Conservation (phyloP, 92 coral and sea anemone species). For the Metridium senile region DNA sequence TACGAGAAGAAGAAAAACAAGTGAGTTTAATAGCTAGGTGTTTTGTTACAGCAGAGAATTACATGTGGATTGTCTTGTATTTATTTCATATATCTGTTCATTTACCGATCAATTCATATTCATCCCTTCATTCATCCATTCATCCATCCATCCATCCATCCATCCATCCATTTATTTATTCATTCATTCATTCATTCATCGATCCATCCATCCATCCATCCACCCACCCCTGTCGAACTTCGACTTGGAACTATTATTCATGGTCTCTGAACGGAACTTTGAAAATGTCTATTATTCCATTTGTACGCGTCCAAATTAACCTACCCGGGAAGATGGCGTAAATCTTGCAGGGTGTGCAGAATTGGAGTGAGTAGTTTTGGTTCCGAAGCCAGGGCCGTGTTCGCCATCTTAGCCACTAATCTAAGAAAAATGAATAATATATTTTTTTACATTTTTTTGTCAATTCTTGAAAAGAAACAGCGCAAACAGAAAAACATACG, state of each 20-base stretch:
- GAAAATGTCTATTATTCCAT: background rate
- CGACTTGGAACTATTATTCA: too few species aligned
- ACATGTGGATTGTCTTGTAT: background rate
- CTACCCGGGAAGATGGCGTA: slow-evolving; percentile 38
- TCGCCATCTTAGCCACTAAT: background rate
- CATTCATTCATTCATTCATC: slow-evolving; percentile 10
- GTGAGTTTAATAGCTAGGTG: too few species aligned
- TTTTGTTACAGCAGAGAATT: too few species aligned
- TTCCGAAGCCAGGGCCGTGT: slow-evolving; percentile 17
- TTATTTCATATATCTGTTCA: background rate
- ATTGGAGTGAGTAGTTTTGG: slow-evolving; percentile 20
- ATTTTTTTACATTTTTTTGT: background rate
- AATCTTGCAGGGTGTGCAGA: slow-evolving; percentile 25
- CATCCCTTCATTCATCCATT: background rate
- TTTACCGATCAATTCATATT: background rate
- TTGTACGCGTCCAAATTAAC: background rate
- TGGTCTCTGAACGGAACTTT: background rate
- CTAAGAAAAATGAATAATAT: background rate
- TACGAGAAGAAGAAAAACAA: slow-evolving; percentile 6
- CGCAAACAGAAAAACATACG: background rate
- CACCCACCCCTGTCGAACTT: background rate
- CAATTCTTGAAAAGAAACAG: background rate
- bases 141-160: background rate
- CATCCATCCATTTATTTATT: background rate
- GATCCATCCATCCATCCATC: background rate